Conservation (phyloP, 2,888 invertebrate genomes). For the Alentia gelatinosa region DNA sequence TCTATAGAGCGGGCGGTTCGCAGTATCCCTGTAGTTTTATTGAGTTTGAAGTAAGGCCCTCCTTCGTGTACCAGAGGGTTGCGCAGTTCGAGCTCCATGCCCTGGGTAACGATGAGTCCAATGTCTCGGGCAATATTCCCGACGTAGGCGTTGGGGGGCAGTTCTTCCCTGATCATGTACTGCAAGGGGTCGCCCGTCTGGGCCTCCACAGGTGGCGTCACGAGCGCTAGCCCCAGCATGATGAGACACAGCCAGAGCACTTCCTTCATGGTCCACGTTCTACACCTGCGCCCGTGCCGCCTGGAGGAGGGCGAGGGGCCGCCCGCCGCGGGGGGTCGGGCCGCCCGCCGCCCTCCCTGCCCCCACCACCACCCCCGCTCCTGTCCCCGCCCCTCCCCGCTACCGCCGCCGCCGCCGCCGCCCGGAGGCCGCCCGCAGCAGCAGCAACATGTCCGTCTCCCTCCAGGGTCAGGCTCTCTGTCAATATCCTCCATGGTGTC, state of each 20-base stretch:
- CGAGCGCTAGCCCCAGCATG: conserved; percentile 37
- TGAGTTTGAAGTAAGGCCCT: conserved; percentile 16
- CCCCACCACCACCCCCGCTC: conserved; percentile 16
- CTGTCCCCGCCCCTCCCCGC: background rate
- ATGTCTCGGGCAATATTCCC: conserved; percentile 21
- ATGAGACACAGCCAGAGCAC: conserved; percentile 38
- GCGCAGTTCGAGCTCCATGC: conserved; percentile 16
- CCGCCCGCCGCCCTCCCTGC: background rate
- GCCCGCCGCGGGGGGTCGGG: background rate
- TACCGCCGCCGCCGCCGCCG: background rate
- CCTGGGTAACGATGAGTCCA: background rate
- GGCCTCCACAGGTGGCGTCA: conserved; percentile 36
- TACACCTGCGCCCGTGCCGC: background rate
- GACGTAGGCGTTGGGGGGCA: conserved; percentile 28
- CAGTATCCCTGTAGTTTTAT: conserved; percentile 60
- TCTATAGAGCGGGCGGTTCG: conserved; percentile 60
- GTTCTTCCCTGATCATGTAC: conserved; percentile 36
- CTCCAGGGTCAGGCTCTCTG: background rate
- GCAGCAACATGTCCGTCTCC: conserved; percentile 2
- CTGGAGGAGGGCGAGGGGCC: background rate
- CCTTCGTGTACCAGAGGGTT: background rate
- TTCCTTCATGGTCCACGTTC: conserved; percentile 21
- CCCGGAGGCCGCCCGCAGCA: background rate
- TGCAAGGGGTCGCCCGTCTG: background rate
- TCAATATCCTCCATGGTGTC: conserved; percentile 29